phyloP scores from a whole-genome alignment of 2,113 vertebrate genomes.

The Malurus cyaneus region DNA sequence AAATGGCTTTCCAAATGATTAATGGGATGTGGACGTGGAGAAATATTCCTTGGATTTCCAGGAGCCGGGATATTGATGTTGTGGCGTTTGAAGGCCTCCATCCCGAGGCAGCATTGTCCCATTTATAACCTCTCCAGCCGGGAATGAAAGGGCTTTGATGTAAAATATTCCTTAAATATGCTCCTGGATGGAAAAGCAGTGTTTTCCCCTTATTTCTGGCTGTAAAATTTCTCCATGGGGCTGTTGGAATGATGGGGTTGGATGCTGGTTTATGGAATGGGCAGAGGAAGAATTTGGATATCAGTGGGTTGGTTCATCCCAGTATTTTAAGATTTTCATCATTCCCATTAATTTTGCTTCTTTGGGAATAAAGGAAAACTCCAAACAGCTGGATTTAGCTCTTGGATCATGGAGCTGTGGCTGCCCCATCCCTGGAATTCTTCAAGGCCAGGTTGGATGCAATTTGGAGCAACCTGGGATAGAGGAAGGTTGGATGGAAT shows the following conservation, averaged over 20 bases:
- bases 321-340: background rate
- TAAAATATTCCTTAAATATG: slow-evolving; percentile 16
- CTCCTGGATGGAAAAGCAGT: background rate
- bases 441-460: background rate
- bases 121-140: slow-evolving; percentile 39
- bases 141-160: slow-evolving; percentile 33
- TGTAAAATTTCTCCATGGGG: background rate
- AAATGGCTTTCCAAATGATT: slow-evolving; percentile 56
- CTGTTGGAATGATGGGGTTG: background rate
- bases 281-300: background rate
- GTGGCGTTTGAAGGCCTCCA: background rate
- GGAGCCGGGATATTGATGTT: slow-evolving; percentile 43
- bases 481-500: background rate
- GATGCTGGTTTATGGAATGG: background rate
- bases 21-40: slow-evolving; percentile 31
- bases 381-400: background rate
- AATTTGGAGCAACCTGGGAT: background rate
- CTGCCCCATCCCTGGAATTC: background rate
- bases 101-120: background rate
- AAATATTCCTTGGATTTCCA: slow-evolving; percentile 47
- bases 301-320: background rate
- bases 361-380: background rate
- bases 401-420: too few species aligned
- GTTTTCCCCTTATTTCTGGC: background rate
- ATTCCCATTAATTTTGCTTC: rapidly evolving